Percentiles rank a stretch among this genome's conserved stretches.
Evolutionary conservation across 2,888 invertebrate species (phyloP).

Genomic region (Athalia cordata): DNA sequence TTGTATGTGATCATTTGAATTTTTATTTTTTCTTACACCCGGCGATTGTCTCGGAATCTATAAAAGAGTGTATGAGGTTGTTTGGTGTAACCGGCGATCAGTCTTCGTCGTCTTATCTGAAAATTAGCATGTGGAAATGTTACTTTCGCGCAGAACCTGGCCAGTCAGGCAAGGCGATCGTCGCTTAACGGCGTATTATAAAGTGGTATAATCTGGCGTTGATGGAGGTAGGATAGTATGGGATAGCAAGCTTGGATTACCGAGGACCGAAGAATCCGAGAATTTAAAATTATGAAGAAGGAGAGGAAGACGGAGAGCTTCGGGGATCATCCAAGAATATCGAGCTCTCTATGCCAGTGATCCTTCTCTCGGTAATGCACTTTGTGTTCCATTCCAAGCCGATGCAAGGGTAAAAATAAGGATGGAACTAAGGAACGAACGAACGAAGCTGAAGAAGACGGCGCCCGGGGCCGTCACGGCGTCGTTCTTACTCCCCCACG

Average conservation of each 20-base stretch:
- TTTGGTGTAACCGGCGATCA: constrained; percentile 6
- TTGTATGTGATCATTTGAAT: too few relatives aligned
- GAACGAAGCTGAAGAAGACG: constrained; percentile 46
- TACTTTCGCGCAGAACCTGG: constrained; percentile 8
- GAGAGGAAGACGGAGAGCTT: constrained; percentile 21
- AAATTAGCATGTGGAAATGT: constrained; percentile 41
- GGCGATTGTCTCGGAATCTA: not conserved
- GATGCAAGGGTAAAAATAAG: not conserved
- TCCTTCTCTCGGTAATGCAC: constrained; percentile 25
- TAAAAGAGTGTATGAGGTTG: not conserved
- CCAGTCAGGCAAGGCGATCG: not conserved
- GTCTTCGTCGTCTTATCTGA: constrained; percentile 17
- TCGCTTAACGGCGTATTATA: constrained; percentile 38
- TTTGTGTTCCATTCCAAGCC: not conserved
- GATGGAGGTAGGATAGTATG: constrained; percentile 34
- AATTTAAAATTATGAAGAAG: not conserved
- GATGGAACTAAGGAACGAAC: constrained; percentile 43
- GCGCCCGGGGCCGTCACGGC: constrained; percentile 59
- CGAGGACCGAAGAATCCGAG: constrained; percentile 45
- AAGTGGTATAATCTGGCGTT: constrained; percentile 45
- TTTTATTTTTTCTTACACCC: too few relatives aligned
- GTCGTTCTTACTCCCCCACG: constrained; percentile 53
- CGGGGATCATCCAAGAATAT: constrained; percentile 24
- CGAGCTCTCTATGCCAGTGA: constrained; percentile 11
- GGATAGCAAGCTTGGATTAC: constrained; percentile 27